These are phyloP conservation scores for Brienomyrus brachyistius DNA, from an alignment of 2,113 vertebrate genomes.

Conservation along the genomic window DNA sequence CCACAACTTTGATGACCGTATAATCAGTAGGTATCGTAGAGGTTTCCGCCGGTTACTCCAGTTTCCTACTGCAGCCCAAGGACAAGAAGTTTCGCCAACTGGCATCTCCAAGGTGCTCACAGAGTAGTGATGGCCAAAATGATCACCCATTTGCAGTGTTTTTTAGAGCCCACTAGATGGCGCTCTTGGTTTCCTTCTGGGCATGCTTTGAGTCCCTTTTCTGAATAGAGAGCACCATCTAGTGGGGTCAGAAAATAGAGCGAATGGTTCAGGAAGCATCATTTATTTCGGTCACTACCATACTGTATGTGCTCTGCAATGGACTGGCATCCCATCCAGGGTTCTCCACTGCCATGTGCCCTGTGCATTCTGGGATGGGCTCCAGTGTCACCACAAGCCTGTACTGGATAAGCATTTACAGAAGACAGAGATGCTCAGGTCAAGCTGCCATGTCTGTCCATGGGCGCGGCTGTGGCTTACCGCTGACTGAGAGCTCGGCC, in stretches of 20 bases:
- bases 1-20: neutral
- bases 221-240: neutral
- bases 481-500: slow-evolving; percentile 63
- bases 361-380: too few relatives aligned
- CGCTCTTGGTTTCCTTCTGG: neutral
- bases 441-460: neutral
- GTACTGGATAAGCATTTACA: neutral
- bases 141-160: neutral
- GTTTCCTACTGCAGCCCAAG: neutral
- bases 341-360: neutral
- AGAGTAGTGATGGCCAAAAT: neutral
- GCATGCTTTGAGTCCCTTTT: neutral
- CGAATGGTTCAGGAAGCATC: neutral
- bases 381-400: neutral
- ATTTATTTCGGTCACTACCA: neutral
- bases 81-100: neutral
- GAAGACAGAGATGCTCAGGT: neutral
- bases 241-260: neutral
- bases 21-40: neutral
- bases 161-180: neutral
- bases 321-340: neutral
- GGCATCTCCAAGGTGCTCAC: neutral
- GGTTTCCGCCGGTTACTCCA: neutral
- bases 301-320: neutral
- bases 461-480: slow-evolving; percentile 44